These are phyloP conservation scores for Eleutherodactylus coqui DNA, from an alignment of 2,797 vertebrate genomes.

Conservation along the genomic window DNA sequence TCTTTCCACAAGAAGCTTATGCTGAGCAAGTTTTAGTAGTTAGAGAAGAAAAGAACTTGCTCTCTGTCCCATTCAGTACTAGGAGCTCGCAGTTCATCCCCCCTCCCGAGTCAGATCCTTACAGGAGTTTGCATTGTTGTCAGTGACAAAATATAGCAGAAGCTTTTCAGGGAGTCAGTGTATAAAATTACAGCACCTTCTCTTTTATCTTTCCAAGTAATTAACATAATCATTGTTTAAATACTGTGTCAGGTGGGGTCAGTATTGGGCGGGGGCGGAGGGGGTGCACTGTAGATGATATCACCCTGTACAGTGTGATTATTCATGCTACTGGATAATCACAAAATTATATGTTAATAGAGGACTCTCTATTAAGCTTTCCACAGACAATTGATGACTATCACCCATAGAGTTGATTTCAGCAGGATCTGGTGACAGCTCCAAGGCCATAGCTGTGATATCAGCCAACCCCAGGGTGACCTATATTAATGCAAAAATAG, in stretches of 20 bases:
- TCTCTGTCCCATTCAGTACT: constrained; percentile 42
- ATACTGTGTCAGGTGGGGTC: constrained; percentile 34
- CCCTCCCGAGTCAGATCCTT: constrained; percentile 25
- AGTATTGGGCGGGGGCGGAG: not conserved
- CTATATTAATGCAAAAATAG: not conserved
- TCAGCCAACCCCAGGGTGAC: not conserved
- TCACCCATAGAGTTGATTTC: not conserved
- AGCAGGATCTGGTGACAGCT: not conserved
- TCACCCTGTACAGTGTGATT: not conserved
- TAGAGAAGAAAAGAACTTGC: constrained; percentile 39
- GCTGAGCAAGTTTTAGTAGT: constrained; percentile 51
- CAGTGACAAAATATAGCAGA: constrained; percentile 45
- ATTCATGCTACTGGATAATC: constrained; percentile 2
- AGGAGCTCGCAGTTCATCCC: constrained; percentile 4
- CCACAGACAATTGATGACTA: not conserved
- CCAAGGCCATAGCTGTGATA: not conserved
- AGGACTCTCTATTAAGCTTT: not conserved
- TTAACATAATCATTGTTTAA: constrained; percentile 48
- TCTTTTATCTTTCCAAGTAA: constrained; percentile 21
- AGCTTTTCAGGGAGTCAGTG: constrained; percentile 2
- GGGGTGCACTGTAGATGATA: not conserved
- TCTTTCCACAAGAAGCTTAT: constrained; percentile 45
- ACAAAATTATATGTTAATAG: not conserved
- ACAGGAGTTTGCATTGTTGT: constrained; percentile 50
- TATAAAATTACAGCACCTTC: constrained; percentile 26